Percentiles rank a stretch among this genome's conserved stretches.
Conservation (phyloP, 2,888 invertebrate species). For the Leptothorax acervorum region DNA sequence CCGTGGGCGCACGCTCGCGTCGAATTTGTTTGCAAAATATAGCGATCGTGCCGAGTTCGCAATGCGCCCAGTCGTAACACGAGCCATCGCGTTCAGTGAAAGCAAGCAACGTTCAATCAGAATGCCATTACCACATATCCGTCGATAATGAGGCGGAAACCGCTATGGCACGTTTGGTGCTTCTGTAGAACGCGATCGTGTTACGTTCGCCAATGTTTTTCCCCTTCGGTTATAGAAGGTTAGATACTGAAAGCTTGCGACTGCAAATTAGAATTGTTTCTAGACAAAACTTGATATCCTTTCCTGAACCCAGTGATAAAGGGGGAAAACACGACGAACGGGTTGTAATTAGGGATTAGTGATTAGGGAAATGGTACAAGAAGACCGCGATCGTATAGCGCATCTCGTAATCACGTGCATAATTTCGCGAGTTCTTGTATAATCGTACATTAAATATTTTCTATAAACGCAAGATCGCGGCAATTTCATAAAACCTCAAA, state of each 20-base stretch:
- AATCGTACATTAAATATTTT: slow-evolving; percentile 15
- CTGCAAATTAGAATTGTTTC: not conserved
- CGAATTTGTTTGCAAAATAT: slow-evolving; percentile 65
- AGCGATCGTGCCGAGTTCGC: slow-evolving; percentile 52
- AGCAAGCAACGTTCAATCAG: slow-evolving; percentile 55
- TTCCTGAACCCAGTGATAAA: not conserved
- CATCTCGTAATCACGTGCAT: not conserved
- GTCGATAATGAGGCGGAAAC: slow-evolving; percentile 46
- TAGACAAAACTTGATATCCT: not conserved
- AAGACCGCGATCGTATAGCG: not conserved
- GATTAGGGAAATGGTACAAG: slow-evolving; percentile 1
- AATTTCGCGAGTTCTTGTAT: not conserved
- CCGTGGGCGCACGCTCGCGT: slow-evolving; percentile 49
- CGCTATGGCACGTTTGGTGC: slow-evolving; percentile 41
- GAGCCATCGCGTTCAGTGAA: slow-evolving; percentile 55
- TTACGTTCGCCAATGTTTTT: slow-evolving; percentile 35
- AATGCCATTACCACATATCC: slow-evolving; percentile 54
- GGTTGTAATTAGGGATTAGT: not conserved
- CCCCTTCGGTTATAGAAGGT: not conserved
- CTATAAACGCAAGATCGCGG: not conserved
- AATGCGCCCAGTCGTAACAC: slow-evolving; percentile 56
- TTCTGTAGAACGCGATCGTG: slow-evolving; percentile 31
- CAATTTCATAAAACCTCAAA: slow-evolving; percentile 1
- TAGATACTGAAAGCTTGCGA: slow-evolving; percentile 16
- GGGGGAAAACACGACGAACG: not conserved